Evolutionary conservation across 2,888 invertebrate species (phyloP), one percentile per base, ranked within the genome.

Genomic region (Graphium colonna): DNA sequence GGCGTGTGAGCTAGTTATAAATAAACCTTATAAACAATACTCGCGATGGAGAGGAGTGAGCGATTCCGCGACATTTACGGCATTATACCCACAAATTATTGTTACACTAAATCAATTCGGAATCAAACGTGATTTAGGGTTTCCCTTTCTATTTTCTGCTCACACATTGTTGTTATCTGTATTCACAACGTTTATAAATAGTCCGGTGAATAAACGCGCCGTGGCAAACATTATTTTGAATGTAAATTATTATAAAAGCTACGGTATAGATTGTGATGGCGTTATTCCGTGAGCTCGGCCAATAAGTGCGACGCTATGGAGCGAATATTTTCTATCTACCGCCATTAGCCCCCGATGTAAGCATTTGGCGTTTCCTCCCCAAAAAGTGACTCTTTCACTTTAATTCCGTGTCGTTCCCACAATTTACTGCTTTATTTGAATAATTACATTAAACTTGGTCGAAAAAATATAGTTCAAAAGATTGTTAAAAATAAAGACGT

Each of bases 11-110:
- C 5, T 21, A 5, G 21, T 21, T 70, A 75, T 77, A 80, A 82
- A 78, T 77, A 76, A 67, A 69, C 61, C 73, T 70, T 78, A 79
- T 77, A 82, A 83, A 82, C 78, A 79, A 80, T 80, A 78, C 71
- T 56, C 67, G 72, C 73, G 77, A 79, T 73, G 77, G 79, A 79
- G 79, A 71, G 64, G 67, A 73, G 75, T 83, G 81, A 83, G 85
- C 85, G 82, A 82, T 75, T 78, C 79, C 75, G 75, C 69, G 82
- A 80, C 82, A 68, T 71, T 84, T 75, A 84, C 71, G 68, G 68
- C 78, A 74, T 82, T 79, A 72, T 68, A 78, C 77, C 69, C 62
- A 79, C 73, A 63, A 79, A 82, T 77, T 79, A 82, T 80, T 68
- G 70, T 62, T 59, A 60, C 63, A 64, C 69, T 79, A 69, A 76